phyloP scores from a whole-genome alignment of 1,140 invertebrate species.

The Drusus annulatus region DNA sequence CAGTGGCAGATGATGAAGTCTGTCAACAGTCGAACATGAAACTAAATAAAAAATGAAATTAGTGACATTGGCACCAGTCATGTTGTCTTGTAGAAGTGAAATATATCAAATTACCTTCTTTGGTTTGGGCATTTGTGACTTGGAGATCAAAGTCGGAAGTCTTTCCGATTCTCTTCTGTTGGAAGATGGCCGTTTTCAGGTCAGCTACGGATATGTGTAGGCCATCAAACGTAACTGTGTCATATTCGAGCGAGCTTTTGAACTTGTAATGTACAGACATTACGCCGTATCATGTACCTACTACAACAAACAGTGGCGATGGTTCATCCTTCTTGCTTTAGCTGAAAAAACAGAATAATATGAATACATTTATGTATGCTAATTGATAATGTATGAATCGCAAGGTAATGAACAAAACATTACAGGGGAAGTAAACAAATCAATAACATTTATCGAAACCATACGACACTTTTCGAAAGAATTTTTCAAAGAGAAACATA shows the following conservation, averaged over 20 bases:
- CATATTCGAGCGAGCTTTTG: constrained; percentile 94
- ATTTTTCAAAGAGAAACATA: no score
- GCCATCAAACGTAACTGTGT: constrained; percentile 97
- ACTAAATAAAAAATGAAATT: no score
- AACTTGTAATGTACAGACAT: constrained; percentile 99
- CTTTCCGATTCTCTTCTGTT: constrained; percentile 95
- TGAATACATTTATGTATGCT: no score
- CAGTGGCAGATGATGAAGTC: no score
- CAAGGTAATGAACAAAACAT: no score
- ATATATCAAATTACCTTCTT: constrained; percentile 82
- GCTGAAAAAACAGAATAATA: neutral
- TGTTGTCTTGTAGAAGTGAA: no score
- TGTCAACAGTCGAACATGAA: no score
- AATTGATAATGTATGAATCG: no score
- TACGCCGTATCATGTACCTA: neutral
- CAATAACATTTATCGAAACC: no score
- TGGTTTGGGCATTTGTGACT: constrained; percentile 97
- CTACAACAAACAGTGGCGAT: neutral
- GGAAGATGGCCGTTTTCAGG: constrained; percentile 94
- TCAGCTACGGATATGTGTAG: constrained; percentile 95
- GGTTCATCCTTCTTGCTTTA: neutral
- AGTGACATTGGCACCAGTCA: no score
- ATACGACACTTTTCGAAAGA: no score
- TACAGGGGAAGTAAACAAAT: no score
- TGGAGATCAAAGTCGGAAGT: constrained; percentile 95